These are phyloP conservation scores for Papilio glaucus DNA, from an alignment of 1,140 invertebrate genomes.

Conservation along the genomic window DNA sequence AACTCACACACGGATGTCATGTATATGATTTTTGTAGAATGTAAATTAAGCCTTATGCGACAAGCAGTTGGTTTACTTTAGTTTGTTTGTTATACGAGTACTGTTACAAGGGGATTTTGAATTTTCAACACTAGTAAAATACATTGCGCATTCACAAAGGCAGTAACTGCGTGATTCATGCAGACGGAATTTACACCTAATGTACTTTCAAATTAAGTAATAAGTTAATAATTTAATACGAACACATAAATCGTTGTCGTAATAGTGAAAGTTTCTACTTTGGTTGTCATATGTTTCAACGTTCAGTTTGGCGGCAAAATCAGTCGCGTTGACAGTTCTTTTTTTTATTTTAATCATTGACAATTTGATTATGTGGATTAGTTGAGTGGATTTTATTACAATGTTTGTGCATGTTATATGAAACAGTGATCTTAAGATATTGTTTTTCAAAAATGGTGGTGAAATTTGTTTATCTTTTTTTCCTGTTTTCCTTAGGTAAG, in stretches of 20 bases:
- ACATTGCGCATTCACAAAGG: slow-evolving; percentile 30
- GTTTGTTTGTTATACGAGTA: slow-evolving; percentile 33
- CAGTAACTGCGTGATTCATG: slow-evolving; percentile 46
- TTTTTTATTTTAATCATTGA: slow-evolving; percentile 47
- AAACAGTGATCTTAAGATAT: slow-evolving; percentile 39
- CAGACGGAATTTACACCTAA: slow-evolving; percentile 50
- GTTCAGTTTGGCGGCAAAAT: slow-evolving; percentile 72
- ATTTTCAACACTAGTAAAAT: slow-evolving; percentile 48
- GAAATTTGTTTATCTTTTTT: slow-evolving; percentile 46
- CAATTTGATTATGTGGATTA: slow-evolving; percentile 35
- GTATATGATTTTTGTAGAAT: neutral
- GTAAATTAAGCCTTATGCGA: neutral
- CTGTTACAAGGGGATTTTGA: slow-evolving; percentile 52
- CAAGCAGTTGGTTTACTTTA: neutral
- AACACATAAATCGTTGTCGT: slow-evolving; percentile 56
- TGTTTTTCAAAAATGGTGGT: slow-evolving; percentile 53
- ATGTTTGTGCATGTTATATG: slow-evolving; percentile 39
- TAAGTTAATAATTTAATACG: slow-evolving; percentile 39
- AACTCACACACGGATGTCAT: slow-evolving; percentile 49
- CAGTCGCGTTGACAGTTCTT: slow-evolving; percentile 52
- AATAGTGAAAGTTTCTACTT: slow-evolving; percentile 62
- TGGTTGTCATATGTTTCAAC: slow-evolving; percentile 52
- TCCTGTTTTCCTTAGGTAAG: slow-evolving; percentile 68
- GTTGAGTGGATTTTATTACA: slow-evolving; percentile 34
- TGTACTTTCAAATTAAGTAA: slow-evolving; percentile 40